Evolutionary conservation across 1,140 invertebrate species (phyloP), one percentile per base, ranked within the genome.

Genomic region (Sitobion miscanthi): DNA sequence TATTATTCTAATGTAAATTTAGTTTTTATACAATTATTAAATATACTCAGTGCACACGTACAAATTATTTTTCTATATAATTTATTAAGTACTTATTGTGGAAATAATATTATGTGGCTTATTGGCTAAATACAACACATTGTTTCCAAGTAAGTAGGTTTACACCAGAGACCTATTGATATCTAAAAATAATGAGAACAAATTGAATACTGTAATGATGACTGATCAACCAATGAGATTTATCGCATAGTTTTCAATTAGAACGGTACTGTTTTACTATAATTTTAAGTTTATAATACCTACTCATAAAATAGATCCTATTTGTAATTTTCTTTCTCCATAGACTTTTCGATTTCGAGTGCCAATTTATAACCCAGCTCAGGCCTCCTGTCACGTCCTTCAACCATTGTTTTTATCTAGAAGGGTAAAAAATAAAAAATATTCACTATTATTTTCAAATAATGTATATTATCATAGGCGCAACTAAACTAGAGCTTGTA

Each of bases 291-390:
- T n/a, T 77, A 77, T 17, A 69, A 69, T 69, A 54, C 21, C 21
- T 54, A 69, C 62, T 14, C 25, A n/a, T 69, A n/a, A 17, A 62
- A 45, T n/a, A 62, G 45, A n/a, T n/a, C 23, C n/a, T 91, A 77
- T 20, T 45, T 91, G 42, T 77, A 89, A 47, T 90, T 83, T 38
- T 93, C 77, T 30, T 93, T 93, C 93, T 94, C 57, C 42, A 88
- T 54, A 62, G 94, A 94, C 94, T 96, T 96, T 95, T 97, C 97
- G 1, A 98, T 96, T 95, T 98, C 97, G 95, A 98, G 96, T 30
- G 98, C 98, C 21, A 98, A 95, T 95, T 98, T 98, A 95, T 98
- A 98, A 11, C 98, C 98, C 2, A 99, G 95, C 94, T 98, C 98
- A 1, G 98, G 97, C 94, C 98, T 96, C 4, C 98, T 96, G 95